Evolutionary conservation across 2,888 invertebrate species (phyloP).

Genomic region (Cremastobaeus sp.): DNA sequence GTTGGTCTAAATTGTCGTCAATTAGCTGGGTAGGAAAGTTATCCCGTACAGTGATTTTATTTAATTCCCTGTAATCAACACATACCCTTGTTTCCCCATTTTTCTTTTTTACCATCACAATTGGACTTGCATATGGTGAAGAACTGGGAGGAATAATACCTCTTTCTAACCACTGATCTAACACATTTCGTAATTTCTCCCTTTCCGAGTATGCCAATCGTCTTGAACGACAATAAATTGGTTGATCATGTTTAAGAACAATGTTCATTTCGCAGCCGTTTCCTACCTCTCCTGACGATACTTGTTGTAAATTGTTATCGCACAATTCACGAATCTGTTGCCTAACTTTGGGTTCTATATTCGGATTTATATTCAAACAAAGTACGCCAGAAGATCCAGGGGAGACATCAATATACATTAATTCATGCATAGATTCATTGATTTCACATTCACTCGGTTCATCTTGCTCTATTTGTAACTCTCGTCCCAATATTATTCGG

Average conservation of each 20-base stretch:
- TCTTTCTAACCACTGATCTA: slow-evolving; percentile 1
- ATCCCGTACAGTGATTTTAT: slow-evolving; percentile 2
- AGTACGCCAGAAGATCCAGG: no score
- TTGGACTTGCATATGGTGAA: slow-evolving; percentile 13
- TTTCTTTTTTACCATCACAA: slow-evolving; percentile 12
- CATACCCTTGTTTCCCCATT: slow-evolving; percentile 10
- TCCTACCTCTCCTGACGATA: background rate
- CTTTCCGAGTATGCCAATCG: slow-evolving; percentile 4
- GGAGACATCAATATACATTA: slow-evolving; percentile 7
- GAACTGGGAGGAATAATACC: slow-evolving; percentile 10
- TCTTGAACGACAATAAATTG: slow-evolving; percentile 10
- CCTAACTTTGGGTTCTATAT: background rate
- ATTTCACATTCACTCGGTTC: background rate
- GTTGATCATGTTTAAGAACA: slow-evolving; percentile 11
- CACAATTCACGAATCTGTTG: background rate
- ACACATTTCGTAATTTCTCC: background rate
- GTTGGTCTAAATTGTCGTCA: slow-evolving; percentile 7
- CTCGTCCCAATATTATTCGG: background rate
- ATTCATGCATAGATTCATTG: background rate
- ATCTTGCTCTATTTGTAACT: background rate
- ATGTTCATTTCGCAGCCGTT: slow-evolving; percentile 14
- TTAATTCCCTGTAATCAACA: background rate
- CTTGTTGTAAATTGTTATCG: background rate
- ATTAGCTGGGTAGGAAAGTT: slow-evolving; percentile 11
- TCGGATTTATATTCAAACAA: slow-evolving; percentile 1